Conservation (phyloP, 2,113 vertebrate species). For the Harpagus bidentatus region DNA sequence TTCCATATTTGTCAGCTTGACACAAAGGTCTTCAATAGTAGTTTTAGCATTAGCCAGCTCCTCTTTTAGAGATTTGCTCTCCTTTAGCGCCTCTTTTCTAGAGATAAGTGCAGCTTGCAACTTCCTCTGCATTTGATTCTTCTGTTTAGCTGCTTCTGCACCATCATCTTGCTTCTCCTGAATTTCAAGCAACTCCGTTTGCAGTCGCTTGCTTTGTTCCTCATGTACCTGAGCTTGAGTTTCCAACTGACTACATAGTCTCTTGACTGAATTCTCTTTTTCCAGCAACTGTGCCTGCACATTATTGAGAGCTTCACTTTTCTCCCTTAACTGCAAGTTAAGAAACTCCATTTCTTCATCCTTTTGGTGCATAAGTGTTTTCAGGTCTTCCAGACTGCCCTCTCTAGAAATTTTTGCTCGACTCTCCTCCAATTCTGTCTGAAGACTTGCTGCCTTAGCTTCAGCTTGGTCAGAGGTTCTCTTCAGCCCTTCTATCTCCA, state of each 20-base stretch:
- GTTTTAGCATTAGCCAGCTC: conserved; percentile 71
- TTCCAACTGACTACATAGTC: conserved; percentile 77
- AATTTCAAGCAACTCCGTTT: conserved; percentile 72
- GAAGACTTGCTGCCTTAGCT: conserved; percentile 70
- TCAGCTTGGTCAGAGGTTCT: conserved; percentile 73
- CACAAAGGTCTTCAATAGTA: conserved; percentile 65
- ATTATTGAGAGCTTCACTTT: conserved; percentile 69
- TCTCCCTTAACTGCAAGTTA: conserved; percentile 78
- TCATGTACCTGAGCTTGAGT: conserved; percentile 69
- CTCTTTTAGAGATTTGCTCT: conserved; percentile 83
- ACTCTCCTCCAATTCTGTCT: conserved; percentile 73
- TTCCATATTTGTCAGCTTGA: conserved; percentile 72
- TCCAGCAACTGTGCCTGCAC: conserved; percentile 78
- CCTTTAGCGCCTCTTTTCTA: conserved; percentile 90
- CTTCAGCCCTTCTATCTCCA: conserved; percentile 75
- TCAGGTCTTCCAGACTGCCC: conserved; percentile 69
- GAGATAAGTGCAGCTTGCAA: conserved; percentile 96
- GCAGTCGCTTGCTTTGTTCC: conserved; percentile 75
- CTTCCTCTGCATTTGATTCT: conserved; percentile 88
- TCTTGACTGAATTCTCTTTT: conserved; percentile 78
- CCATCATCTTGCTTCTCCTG: conserved; percentile 76
- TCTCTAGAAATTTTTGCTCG: conserved; percentile 43
- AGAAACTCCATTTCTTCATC: conserved; percentile 78
- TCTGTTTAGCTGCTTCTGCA: conserved; percentile 71
- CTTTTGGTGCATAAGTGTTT: conserved; percentile 73